Evolutionary conservation across 2,888 invertebrate species (phyloP).

Genomic region (Ophion ventricosus): DNA sequence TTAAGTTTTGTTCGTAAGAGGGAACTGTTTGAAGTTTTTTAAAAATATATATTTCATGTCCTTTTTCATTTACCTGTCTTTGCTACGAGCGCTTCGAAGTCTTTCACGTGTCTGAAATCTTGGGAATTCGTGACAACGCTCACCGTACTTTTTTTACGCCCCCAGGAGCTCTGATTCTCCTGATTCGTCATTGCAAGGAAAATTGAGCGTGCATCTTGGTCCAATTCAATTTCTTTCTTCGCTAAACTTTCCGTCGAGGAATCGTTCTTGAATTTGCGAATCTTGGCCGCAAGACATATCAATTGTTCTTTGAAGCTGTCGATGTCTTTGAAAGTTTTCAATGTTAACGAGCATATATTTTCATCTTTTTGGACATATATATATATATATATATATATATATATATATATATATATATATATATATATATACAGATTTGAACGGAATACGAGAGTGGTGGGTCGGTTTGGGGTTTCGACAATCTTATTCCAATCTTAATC

Average conservation of each 20-base stretch:
- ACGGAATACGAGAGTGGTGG: too few species aligned
- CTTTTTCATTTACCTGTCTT: constrained; percentile 75
- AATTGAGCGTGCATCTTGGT: constrained; percentile 72
- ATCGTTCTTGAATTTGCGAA: constrained; percentile 75
- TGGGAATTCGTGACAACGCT: constrained; percentile 27
- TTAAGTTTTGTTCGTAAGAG: too few species aligned
- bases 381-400: neutral
- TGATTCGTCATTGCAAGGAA: constrained; percentile 71
- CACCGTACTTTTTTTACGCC: constrained; percentile 52
- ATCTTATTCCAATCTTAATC: too few species aligned
- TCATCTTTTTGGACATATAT: neutral
- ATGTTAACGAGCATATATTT: neutral
- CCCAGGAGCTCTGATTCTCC: constrained; percentile 61
- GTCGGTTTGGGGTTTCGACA: too few species aligned
- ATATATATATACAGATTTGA: neutral
- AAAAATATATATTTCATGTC: neutral
- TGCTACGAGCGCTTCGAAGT: constrained; percentile 76
- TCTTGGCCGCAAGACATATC: constrained; percentile 74
- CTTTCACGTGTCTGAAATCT: constrained; percentile 71
- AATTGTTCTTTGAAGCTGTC: constrained; percentile 74
- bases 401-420: neutral
- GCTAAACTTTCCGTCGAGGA: constrained; percentile 68
- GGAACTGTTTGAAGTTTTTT: neutral
- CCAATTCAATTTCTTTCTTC: constrained; percentile 73
- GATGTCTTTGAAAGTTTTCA: constrained; percentile 71